Evolutionary conservation across 30 jellyfish, hydroid and myxozoan genomes (phyloP), one percentile per base, ranked within the genome.

Genomic region (Chrysaora quinquecirrha): DNA sequence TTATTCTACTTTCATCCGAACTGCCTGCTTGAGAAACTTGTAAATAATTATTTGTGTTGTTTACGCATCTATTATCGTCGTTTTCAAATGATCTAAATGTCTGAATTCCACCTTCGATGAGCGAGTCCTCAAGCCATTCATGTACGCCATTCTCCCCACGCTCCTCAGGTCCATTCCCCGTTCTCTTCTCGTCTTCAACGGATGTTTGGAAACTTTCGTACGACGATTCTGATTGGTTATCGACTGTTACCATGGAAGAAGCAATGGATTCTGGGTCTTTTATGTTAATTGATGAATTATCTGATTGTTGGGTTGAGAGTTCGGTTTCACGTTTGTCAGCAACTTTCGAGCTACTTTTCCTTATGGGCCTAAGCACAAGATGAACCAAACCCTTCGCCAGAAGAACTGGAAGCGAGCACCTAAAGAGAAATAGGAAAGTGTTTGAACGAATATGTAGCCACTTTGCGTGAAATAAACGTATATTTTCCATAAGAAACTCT

Each of bases 211-310:
- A 61, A 29, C 33, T 30, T 1, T 29, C 70, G 46, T 25, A 0
- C 10, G 46, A 48, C 3, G 24, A 16, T 20, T 30, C 61, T 21
- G 67, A 29, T 2, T 43, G 68, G 49, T 52, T 52, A 25, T 23
- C 61, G n/a, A 47, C 66, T 12, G 92, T 31, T 6, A 30, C 76
- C 61, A 27, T 69, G n/a, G 78, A 50, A 14, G 92, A 65, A 19
- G 73, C 73, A 49, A 58, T 34, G 70, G 92, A 82, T 69, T 70
- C 92, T 54, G 92, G 85, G 73, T 82, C 92, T 56, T 82, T 82
- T 48, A 54, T 68, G 33, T 68, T 82, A 54, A 30, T 82, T n/a
- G 48, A 69, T 0, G 92, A 68, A 30, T 2, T 28, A 4, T 30
- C 60, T 1, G 29, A 22, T 1, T 12, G 4, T 21, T 18, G 50